Evolutionary conservation across 2,113 vertebrate species (phyloP).

Genomic region (Heterotis niloticus): DNA sequence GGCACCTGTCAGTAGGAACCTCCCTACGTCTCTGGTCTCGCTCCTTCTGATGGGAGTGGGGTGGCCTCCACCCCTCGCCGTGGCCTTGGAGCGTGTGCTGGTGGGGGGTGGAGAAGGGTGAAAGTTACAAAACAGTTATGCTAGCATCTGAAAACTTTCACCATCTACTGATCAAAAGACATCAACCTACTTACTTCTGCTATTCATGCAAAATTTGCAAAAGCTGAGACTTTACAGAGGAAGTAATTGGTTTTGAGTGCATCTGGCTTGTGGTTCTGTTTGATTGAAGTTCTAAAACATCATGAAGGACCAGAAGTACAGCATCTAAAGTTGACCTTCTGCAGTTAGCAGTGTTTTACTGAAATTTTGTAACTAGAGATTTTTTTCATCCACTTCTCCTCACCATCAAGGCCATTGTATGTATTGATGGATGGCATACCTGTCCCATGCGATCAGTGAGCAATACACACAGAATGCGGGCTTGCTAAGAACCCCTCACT

Average conservation of each 20-base stretch:
- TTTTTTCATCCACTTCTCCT: not conserved
- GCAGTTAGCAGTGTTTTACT: not conserved
- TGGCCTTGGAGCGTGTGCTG: too few species aligned
- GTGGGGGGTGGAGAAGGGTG: too few species aligned
- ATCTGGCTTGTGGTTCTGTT: not conserved
- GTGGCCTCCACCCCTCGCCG: too few species aligned
- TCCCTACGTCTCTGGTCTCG: not conserved
- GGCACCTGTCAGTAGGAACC: constrained; percentile 37
- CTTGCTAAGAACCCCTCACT: constrained; percentile 43
- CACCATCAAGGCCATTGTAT: not conserved
- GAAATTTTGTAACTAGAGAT: not conserved
- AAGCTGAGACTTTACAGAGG: not conserved
- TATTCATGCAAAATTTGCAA: too few species aligned
- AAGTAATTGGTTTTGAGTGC: not conserved
- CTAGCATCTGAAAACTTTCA: not conserved
- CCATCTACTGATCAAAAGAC: not conserved
- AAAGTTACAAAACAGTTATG: too few species aligned
- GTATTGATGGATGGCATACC: constrained; percentile 36
- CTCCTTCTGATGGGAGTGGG: not conserved
- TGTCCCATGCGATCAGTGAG: constrained; percentile 34
- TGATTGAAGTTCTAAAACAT: not conserved
- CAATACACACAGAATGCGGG: constrained; percentile 39
- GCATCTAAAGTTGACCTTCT: not conserved
- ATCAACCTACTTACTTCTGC: not conserved
- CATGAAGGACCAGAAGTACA: not conserved